phyloP scores from a whole-genome alignment of 2,113 vertebrate species.

The Acanthochromis polyacanthus region DNA sequence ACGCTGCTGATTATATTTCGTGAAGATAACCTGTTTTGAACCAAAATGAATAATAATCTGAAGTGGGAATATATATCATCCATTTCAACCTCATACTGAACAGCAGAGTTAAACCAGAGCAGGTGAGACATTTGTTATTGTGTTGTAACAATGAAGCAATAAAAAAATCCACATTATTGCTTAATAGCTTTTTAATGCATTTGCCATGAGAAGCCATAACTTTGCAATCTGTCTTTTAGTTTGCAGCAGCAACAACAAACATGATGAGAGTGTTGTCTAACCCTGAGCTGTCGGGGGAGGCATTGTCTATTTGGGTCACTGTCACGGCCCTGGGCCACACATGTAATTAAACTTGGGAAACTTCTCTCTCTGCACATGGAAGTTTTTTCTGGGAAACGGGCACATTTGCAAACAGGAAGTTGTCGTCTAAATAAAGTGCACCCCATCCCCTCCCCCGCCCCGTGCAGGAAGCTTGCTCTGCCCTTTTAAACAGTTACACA shows the following conservation, averaged over 20 bases:
- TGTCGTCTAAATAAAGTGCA: conserved; percentile 79
- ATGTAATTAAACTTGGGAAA: conserved; percentile 84
- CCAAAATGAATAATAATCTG: too few relatives aligned
- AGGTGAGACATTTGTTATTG: background rate
- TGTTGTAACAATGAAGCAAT: background rate
- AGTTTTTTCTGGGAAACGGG: conserved; percentile 77
- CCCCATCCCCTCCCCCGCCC: conserved; percentile 17
- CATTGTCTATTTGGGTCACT: conserved; percentile 74
- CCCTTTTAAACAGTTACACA: conserved; percentile 69
- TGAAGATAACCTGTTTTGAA: too few relatives aligned
- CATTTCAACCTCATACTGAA: too few relatives aligned
- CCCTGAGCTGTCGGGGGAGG: conserved; percentile 30
- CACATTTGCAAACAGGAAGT: conserved; percentile 83
- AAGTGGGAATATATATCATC: too few relatives aligned
- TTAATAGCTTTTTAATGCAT: background rate
- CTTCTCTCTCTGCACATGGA: conserved; percentile 72
- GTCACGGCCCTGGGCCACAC: conserved; percentile 56
- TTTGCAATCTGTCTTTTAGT: conserved; percentile 1
- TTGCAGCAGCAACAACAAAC: conserved; percentile 57
- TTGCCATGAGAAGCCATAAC: background rate
- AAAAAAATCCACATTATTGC: background rate
- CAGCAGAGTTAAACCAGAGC: background rate
- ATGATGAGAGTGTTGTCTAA: conserved; percentile 44
- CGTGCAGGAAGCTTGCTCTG: conserved; percentile 64
- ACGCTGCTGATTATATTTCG: too few relatives aligned